Percentiles rank a stretch among this genome's conserved stretches.
Conservation (phyloP, 2,797 vertebrate genomes). For the Propithecus perrieri region DNA sequence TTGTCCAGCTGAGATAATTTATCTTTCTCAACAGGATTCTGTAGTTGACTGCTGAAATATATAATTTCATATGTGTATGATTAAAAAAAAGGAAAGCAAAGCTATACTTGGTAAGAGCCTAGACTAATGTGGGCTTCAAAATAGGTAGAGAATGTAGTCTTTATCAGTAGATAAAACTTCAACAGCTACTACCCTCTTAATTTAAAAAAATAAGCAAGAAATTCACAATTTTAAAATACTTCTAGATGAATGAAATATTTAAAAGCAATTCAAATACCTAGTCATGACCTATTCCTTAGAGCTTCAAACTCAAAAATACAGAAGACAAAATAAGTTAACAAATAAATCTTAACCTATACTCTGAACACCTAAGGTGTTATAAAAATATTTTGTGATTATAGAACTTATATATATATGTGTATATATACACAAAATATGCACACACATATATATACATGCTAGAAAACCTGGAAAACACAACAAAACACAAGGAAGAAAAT, state of each 20-base stretch:
- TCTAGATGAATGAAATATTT: not conserved
- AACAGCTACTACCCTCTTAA: not conserved
- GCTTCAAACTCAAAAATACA: not conserved
- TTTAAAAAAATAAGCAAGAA: not conserved
- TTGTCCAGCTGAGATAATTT: slow-evolving; percentile 38
- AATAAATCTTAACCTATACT: not conserved
- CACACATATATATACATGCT: not conserved
- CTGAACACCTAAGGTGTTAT: not conserved
- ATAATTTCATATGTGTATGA: slow-evolving; percentile 15
- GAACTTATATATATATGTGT: not conserved
- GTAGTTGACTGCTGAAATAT: slow-evolving; percentile 29
- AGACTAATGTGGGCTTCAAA: not conserved
- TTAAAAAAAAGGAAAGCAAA: not conserved
- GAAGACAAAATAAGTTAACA: not conserved
- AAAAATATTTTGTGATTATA: not conserved
- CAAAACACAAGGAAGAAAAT: not conserved
- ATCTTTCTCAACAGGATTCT: slow-evolving; percentile 51
- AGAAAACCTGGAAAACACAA: not conserved
- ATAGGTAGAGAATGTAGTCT: not conserved
- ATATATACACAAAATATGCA: no score
- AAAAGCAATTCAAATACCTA: slow-evolving; percentile 17
- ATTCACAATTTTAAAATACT: slow-evolving; percentile 32
- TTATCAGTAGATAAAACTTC: slow-evolving; percentile 11
- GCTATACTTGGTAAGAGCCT: slow-evolving; percentile 32
- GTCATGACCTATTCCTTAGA: not conserved